These are phyloP conservation scores for Tinea semifulvella DNA, from an alignment of 2,888 invertebrate genomes.

Conservation along the genomic window DNA sequence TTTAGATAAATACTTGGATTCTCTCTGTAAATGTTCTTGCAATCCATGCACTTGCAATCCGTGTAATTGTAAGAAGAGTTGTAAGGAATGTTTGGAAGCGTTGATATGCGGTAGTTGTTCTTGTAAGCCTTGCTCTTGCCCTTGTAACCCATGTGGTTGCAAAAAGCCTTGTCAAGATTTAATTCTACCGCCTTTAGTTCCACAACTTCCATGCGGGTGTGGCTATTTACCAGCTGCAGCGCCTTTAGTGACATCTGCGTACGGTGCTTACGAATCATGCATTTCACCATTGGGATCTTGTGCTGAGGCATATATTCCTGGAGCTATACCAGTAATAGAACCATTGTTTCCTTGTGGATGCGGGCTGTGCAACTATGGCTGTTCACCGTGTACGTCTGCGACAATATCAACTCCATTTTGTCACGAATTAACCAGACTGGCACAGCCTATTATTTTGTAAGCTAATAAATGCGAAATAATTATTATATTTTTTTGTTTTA, in stretches of 20 bases:
- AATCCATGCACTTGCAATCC: neutral
- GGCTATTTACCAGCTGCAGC: constrained; percentile 19
- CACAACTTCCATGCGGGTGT: constrained; percentile 19
- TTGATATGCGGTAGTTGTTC: neutral
- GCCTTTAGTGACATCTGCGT: constrained; percentile 19
- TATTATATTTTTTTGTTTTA: no score
- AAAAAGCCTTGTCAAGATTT: neutral
- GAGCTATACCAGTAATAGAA: constrained; percentile 12
- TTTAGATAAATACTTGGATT: neutral
- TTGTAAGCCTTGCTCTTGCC: neutral
- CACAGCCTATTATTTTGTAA: constrained; percentile 20
- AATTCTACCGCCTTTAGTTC: constrained; percentile 18
- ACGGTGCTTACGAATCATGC: constrained; percentile 6
- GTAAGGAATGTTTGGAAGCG: neutral
- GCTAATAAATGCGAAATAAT: no score
- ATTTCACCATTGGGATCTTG: constrained; percentile 4
- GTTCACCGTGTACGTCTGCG: constrained; percentile 16
- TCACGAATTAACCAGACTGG: constrained; percentile 16
- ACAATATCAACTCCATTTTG: constrained; percentile 20
- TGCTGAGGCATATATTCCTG: constrained; percentile 3
- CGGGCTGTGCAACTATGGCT: neutral
- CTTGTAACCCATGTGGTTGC: neutral
- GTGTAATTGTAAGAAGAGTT: neutral
- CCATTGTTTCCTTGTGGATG: constrained; percentile 5
- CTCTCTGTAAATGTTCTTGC: neutral